Conservation (phyloP, 2,888 invertebrate genomes). For the Drosophila greeni region DNA sequence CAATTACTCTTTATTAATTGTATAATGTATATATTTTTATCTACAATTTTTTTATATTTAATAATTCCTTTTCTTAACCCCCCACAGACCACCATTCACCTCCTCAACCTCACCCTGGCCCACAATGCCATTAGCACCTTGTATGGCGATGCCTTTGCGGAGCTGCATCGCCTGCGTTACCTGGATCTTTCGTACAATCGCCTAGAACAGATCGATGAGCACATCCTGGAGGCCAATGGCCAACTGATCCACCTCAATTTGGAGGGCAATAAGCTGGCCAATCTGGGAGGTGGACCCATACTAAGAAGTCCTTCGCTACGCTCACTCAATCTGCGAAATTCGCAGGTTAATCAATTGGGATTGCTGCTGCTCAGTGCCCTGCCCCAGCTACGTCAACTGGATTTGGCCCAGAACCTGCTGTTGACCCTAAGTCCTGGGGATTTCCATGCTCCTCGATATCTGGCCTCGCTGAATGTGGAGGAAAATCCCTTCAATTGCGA, state of each 20-base stretch:
- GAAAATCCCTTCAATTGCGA: conserved; percentile 82
- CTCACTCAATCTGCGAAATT: conserved; percentile 82
- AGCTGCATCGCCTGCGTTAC: conserved; percentile 80
- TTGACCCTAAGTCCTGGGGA: conserved; percentile 80
- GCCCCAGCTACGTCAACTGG: conserved; percentile 81
- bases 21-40: neutral
- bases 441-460: conserved; percentile 79
- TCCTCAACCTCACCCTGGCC: conserved; percentile 76
- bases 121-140: conserved; percentile 83
- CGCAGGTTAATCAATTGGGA: conserved; percentile 81
- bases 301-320: conserved; percentile 81
- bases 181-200: conserved; percentile 83
- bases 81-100: conserved; percentile 63
- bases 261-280: conserved; percentile 83
- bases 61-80: neutral
- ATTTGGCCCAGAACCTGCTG: conserved; percentile 83
- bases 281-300: conserved; percentile 80
- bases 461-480: conserved; percentile 80
- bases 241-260: conserved; percentile 81
- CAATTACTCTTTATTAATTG: neutral
- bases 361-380: conserved; percentile 80
- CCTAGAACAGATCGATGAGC: conserved; percentile 80
- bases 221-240: conserved; percentile 81
- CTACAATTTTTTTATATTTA: neutral
- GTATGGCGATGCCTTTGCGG: conserved; percentile 82